Evolutionary conservation across 37 sponge, comb jelly and placozoan genomes (phyloP).

Genomic region (Theonella swinhoei): DNA sequence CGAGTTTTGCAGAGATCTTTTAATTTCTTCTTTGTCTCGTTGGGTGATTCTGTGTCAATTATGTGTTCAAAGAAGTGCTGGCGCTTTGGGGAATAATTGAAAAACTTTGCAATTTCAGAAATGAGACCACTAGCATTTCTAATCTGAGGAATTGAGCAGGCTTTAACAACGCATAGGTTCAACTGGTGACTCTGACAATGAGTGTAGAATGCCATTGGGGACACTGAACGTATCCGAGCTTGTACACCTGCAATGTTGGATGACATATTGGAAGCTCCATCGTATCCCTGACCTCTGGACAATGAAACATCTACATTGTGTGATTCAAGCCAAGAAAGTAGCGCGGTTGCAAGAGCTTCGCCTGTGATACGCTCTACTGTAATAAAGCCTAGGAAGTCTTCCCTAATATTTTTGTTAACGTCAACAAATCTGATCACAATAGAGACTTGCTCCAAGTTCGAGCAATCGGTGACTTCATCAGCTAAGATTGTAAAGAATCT

Average conservation of each 20-base stretch:
- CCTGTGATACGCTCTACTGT: conserved; percentile 44
- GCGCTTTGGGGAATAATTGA: conserved; percentile 53
- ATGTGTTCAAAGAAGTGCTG: conserved; percentile 26
- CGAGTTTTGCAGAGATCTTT: conserved; percentile 15
- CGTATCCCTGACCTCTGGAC: conserved; percentile 34
- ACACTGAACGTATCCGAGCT: conserved; percentile 20
- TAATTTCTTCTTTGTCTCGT: conserved; percentile 15
- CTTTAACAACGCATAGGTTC: conserved; percentile 30
- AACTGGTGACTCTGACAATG: conserved; percentile 29
- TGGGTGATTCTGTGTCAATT: conserved; percentile 22
- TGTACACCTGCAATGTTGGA: conserved; percentile 18
- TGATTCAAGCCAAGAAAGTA: neutral
- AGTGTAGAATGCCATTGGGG: conserved; percentile 19
- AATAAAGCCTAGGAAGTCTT: too few species aligned
- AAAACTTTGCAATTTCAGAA: conserved; percentile 39
- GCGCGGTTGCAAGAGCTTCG: conserved; percentile 17
- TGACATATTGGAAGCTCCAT: conserved; percentile 52
- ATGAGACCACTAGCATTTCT: conserved; percentile 26
- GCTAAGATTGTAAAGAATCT: conserved; percentile 19
- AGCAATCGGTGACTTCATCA: conserved; percentile 23
- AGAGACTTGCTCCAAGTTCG: conserved; percentile 12
- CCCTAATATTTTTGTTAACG: neutral
- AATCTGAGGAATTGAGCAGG: neutral
- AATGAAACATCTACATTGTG: conserved; percentile 9
- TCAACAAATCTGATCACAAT: conserved; percentile 3